Conservation (phyloP, 2,113 vertebrate genomes). For the Aleadryas rufinucha region DNA sequence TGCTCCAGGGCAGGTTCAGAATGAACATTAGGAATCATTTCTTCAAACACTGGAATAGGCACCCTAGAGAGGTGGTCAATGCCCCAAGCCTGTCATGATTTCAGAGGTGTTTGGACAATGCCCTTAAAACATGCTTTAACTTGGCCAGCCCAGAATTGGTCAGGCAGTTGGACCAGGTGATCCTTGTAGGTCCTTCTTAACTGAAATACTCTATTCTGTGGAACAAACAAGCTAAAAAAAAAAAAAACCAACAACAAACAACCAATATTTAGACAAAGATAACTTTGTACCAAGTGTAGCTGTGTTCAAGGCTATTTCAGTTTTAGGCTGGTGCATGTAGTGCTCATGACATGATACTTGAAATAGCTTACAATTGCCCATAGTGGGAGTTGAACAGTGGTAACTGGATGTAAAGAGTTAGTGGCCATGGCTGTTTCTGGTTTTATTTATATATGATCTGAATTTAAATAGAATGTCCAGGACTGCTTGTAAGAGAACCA, state of each 20-base stretch:
- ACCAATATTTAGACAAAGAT: neutral
- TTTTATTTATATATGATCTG: neutral
- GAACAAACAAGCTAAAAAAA: neutral
- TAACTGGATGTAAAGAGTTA: neutral
- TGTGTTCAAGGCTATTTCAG: neutral
- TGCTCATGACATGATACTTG: neutral
- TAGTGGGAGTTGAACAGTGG: neutral
- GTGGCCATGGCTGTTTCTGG: neutral
- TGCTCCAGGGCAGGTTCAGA: neutral
- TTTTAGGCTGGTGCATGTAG: neutral
- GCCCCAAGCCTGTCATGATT: neutral
- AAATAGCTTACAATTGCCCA: neutral
- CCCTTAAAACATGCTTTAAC: neutral
- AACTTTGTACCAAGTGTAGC: neutral
- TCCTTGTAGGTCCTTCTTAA: neutral
- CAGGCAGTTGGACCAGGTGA: neutral
- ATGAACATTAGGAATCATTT: neutral
- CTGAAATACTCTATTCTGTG: neutral
- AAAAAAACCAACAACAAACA: neutral
- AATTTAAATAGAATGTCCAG: neutral
- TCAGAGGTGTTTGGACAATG: neutral
- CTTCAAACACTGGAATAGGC: neutral
- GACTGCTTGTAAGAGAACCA: neutral
- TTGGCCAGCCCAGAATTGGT: neutral
- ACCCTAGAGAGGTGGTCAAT: fast-evolving